These are phyloP conservation scores for Dione vanillae DNA, from an alignment of 2,888 invertebrate genomes.

Conservation along the genomic window DNA sequence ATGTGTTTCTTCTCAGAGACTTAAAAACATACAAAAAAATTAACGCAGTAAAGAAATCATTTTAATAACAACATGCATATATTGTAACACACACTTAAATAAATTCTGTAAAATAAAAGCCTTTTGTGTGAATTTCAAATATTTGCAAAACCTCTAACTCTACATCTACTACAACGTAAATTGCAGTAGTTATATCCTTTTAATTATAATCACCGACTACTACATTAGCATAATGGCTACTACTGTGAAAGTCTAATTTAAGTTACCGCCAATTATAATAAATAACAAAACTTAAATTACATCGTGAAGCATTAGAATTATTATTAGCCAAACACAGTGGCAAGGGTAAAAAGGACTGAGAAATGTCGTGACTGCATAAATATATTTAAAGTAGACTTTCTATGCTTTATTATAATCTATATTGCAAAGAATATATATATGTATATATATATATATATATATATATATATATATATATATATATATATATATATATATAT, in stretches of 20 bases:
- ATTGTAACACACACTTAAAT: too few relatives aligned
- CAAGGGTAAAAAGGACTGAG: constrained; percentile 13
- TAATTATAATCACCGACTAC: constrained; percentile 16
- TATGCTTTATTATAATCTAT: too few relatives aligned
- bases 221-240: constrained; percentile 19
- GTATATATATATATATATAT: too few relatives aligned
- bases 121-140: neutral
- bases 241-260: constrained; percentile 20
- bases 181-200: constrained; percentile 12
- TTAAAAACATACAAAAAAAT: too few relatives aligned
- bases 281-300: constrained; percentile 52
- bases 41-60: too few relatives aligned
- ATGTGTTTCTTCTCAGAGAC: too few relatives aligned
- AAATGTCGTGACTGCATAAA: neutral
- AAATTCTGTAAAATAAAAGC: too few relatives aligned
- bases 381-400: neutral
- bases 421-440: too few relatives aligned
- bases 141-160: neutral
- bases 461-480: too few relatives aligned
- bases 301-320: constrained; percentile 37
- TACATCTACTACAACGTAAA: neutral
- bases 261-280: constrained; percentile 27
- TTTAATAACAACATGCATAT: too few relatives aligned
- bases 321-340: constrained; percentile 41
- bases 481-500: too few relatives aligned